Percentiles rank a stretch among this genome's conserved stretches.
phyloP scores from a whole-genome alignment of 2,797 vertebrate species.

The Gadopsis bispinosus region DNA sequence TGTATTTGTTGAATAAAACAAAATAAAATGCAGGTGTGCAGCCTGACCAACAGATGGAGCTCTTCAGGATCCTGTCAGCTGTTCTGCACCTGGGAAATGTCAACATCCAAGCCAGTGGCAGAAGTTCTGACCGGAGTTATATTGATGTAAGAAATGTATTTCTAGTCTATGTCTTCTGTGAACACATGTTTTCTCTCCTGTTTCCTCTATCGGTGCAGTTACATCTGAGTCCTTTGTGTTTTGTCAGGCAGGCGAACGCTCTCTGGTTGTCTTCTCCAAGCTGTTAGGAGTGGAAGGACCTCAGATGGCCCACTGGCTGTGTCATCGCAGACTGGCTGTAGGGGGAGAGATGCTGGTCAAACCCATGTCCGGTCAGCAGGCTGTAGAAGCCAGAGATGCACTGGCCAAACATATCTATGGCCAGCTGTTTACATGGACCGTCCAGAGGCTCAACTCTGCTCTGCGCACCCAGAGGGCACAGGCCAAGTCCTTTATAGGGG shows the following conservation, averaged over 20 bases:
- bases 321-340: conserved; percentile 84
- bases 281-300: conserved; percentile 83
- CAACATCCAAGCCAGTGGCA: conserved; percentile 77
- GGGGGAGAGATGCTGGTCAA: conserved; percentile 85
- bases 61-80: conserved; percentile 85
- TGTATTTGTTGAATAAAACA: not conserved
- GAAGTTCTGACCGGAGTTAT: conserved; percentile 80
- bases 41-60: conserved; percentile 86
- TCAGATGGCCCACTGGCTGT: conserved; percentile 87
- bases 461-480: conserved; percentile 69
- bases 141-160: conserved; percentile 76
- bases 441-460: conserved; percentile 84
- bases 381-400: conserved; percentile 78
- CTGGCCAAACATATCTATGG: conserved; percentile 87
- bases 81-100: conserved; percentile 87
- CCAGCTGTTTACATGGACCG: conserved; percentile 85
- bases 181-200: not conserved
- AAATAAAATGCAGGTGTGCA: conserved; percentile 80
- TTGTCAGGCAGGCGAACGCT: conserved; percentile 76
- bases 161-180: not conserved
- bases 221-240: not conserved
- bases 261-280: conserved; percentile 81
- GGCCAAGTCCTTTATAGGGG: conserved; percentile 82
- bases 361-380: conserved; percentile 83
- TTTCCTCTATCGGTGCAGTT: not conserved